These are phyloP conservation scores for Xyrauchen texanus DNA, from an alignment of 2,113 vertebrate genomes.

Conservation along the genomic window DNA sequence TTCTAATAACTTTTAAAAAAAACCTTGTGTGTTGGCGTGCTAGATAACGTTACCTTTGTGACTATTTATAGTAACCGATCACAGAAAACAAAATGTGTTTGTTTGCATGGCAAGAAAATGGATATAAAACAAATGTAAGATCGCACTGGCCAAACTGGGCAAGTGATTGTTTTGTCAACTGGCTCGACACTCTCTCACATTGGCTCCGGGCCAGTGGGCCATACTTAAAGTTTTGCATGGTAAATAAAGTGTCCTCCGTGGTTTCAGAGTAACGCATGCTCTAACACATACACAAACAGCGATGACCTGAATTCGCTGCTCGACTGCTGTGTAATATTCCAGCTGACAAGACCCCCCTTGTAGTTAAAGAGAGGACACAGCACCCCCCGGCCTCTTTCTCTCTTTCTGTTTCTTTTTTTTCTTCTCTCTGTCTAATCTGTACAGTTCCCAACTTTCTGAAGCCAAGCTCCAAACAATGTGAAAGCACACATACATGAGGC, in stretches of 20 bases:
- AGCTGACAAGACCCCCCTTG: conserved; percentile 45
- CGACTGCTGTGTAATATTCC: conserved; percentile 49
- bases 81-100: too few relatives aligned
- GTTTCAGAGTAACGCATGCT: conserved; percentile 10
- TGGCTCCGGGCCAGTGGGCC: too few relatives aligned
- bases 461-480: conserved; percentile 7
- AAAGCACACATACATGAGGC: neutral
- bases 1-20: too few relatives aligned
- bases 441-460: conserved; percentile 33
- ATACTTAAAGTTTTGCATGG: too few relatives aligned
- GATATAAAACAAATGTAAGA: too few relatives aligned
- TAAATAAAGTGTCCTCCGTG: neutral
- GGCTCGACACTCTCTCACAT: too few relatives aligned
- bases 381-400: conserved; percentile 35
- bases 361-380: conserved; percentile 4
- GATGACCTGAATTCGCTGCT: conserved; percentile 50
- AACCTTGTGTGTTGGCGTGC: too few relatives aligned
- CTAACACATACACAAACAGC: conserved; percentile 21
- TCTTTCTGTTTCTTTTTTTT: neutral
- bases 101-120: too few relatives aligned
- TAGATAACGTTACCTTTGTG: too few relatives aligned
- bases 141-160: too few relatives aligned
- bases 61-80: too few relatives aligned
- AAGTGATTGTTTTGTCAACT: too few relatives aligned
- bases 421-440: conserved; percentile 28